These are phyloP conservation scores for Cichladusa arquata DNA, from an alignment of 2,113 vertebrate species.

Conservation along the genomic window DNA sequence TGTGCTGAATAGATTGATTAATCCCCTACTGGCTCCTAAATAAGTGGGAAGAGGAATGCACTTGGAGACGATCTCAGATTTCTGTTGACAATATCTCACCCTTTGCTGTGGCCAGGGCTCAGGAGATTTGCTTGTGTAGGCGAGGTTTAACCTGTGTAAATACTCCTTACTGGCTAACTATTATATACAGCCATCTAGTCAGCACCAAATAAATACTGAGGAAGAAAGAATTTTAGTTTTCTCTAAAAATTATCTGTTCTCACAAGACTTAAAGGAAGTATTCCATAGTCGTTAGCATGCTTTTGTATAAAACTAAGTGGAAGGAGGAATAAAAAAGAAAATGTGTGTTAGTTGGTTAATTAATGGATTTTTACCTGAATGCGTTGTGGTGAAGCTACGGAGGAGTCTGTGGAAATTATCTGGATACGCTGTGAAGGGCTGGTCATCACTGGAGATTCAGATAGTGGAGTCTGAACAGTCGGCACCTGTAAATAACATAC, in stretches of 20 bases:
- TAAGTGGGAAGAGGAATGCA: background rate
- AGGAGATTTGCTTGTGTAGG: background rate
- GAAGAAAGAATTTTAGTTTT: background rate
- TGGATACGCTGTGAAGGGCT: conserved; percentile 92
- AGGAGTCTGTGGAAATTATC: conserved; percentile 89
- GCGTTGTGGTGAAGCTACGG: conserved; percentile 85
- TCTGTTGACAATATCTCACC: background rate
- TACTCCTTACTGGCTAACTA: background rate
- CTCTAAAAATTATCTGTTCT: background rate
- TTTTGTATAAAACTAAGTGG: background rate
- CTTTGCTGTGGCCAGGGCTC: background rate
- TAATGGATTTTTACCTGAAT: conserved; percentile 83
- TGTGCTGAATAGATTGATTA: background rate
- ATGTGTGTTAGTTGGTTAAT: background rate
- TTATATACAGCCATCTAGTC: background rate
- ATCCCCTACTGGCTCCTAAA: background rate
- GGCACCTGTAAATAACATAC: conserved; percentile 66
- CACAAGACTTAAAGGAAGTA: background rate
- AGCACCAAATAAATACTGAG: background rate
- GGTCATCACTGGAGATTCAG: conserved; percentile 90
- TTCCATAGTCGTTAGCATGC: background rate
- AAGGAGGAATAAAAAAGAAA: background rate
- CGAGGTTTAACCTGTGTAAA: background rate
- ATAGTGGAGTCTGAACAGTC: conserved; percentile 73
- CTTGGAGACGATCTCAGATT: background rate